phyloP scores from a whole-genome alignment of 2,113 vertebrate species.

The Myotis brandtii region DNA sequence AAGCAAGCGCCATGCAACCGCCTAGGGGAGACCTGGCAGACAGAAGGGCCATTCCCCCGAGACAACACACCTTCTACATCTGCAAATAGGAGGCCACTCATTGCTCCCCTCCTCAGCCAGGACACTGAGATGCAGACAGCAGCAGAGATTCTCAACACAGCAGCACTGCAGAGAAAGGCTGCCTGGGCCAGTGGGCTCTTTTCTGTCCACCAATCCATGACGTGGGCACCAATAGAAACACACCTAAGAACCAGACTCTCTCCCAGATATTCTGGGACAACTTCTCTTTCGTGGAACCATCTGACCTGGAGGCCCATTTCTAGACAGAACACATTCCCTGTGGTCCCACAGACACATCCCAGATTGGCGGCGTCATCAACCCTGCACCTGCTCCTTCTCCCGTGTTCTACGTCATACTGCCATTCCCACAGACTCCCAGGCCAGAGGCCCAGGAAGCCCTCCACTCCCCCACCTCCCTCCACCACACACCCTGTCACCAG shows the following conservation, averaged over 20 bases:
- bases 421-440: not conserved
- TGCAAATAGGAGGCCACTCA: not conserved
- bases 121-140: not conserved
- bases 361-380: not conserved
- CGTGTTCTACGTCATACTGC: not conserved
- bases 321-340: not conserved
- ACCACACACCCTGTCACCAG: not conserved
- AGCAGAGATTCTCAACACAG: not conserved
- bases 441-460: not conserved
- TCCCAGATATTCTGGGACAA: not conserved
- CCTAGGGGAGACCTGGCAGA: not conserved
- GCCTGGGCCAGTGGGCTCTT: not conserved
- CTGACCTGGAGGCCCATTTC: not conserved
- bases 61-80: not conserved
- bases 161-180: not conserved
- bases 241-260: not conserved
- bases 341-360: not conserved
- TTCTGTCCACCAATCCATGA: not conserved
- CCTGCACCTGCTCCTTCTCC: not conserved
- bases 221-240: not conserved
- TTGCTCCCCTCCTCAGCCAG: too few relatives aligned
- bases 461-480: not conserved
- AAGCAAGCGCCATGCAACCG: not conserved
- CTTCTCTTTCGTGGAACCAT: not conserved
- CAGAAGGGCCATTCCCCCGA: accelerated